These are phyloP conservation scores for Choloepus hoffmanni DNA, from an alignment of 2,113 vertebrate genomes.

Conservation along the genomic window DNA sequence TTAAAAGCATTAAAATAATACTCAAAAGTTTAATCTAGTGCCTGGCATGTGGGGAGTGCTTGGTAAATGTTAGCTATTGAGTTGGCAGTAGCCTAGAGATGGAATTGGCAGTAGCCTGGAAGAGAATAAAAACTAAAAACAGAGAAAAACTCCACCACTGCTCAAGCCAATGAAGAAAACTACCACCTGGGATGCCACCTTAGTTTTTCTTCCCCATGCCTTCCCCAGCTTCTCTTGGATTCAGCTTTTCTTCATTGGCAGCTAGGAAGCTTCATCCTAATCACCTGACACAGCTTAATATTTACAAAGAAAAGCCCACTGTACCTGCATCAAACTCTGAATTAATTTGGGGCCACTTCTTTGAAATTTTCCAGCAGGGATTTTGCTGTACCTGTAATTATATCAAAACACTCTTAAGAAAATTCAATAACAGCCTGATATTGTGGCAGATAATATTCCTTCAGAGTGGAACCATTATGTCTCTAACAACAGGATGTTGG, in stretches of 20 bases:
- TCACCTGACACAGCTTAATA: constrained; percentile 26
- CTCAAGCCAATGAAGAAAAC: neutral
- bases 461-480: constrained; percentile 13
- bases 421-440: constrained; percentile 52
- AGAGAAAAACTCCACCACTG: neutral
- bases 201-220: neutral
- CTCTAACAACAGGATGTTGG: neutral
- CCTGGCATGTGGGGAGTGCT: neutral
- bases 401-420: constrained; percentile 58
- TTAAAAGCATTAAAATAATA: neutral
- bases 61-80: neutral
- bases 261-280: neutral
- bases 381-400: constrained; percentile 68
- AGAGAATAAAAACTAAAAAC: neutral
- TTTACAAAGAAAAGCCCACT: constrained; percentile 5
- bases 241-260: neutral
- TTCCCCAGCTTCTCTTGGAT: neutral
- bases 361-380: constrained; percentile 66
- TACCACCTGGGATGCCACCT: neutral
- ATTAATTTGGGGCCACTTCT: constrained; percentile 65
- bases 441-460: constrained; percentile 45
- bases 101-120: neutral
- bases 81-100: neutral
- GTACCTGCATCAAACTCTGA: constrained; percentile 49
- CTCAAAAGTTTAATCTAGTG: neutral